phyloP scores from a whole-genome alignment of 2,888 invertebrate genomes.

The Bhutanitis thaidina region DNA sequence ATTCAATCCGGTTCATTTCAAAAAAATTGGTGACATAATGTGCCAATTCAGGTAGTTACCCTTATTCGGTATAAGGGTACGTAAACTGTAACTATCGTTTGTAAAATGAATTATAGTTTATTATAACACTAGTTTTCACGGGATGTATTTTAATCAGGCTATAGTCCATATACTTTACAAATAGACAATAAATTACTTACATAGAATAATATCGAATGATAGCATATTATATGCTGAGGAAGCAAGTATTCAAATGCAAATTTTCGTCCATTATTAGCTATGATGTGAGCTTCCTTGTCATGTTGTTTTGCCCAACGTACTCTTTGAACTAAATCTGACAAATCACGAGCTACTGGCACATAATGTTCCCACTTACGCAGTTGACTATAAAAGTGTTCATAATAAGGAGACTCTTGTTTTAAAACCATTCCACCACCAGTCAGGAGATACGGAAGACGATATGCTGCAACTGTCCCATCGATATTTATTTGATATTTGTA shows the following conservation, averaged over 20 bases:
- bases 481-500: slow-evolving; percentile 96
- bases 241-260: slow-evolving; percentile 89
- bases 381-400: slow-evolving; percentile 94
- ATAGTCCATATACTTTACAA: slow-evolving; percentile 35
- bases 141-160: too few species aligned
- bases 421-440: slow-evolving; percentile 93
- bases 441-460: slow-evolving; percentile 94
- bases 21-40: too few species aligned
- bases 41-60: too few species aligned
- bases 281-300: slow-evolving; percentile 83
- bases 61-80: too few species aligned
- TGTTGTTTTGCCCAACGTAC: slow-evolving; percentile 88
- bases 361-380: slow-evolving; percentile 89
- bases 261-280: slow-evolving; percentile 82
- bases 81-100: too few species aligned
- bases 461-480: slow-evolving; percentile 98
- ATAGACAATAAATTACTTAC: slow-evolving; percentile 84
- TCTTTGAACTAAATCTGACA: slow-evolving; percentile 89
- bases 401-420: slow-evolving; percentile 96
- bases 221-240: slow-evolving; percentile 93
- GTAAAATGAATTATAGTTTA: too few species aligned
- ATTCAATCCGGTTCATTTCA: too few species aligned
- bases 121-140: too few species aligned
- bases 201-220: slow-evolving; percentile 83
- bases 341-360: slow-evolving; percentile 88